Evolutionary conservation across 2,113 vertebrate species (phyloP), one percentile per base, ranked within the genome.

Genomic region (Hippocampus comes): DNA sequence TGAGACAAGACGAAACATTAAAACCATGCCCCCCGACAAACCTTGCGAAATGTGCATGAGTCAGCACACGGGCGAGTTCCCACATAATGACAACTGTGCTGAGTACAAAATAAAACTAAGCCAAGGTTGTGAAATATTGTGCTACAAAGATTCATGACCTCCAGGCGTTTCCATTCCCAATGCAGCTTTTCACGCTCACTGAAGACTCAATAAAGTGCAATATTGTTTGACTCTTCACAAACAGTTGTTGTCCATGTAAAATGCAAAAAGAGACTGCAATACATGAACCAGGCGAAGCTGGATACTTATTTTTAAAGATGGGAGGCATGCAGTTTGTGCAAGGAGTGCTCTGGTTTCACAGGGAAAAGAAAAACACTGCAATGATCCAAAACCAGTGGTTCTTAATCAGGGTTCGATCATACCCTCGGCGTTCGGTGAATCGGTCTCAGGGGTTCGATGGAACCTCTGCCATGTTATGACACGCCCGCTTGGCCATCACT

Each of bases 321-420:
- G 66, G 59, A 53, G 67, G 71, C 68, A 34, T 56, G 25, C 72
- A 75, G 46, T 77, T 75, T 71, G 71, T 63, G 70, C 51, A 69
- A 77, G 76, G 73, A 77, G 71, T 46, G 70, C 66, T 61, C 63
- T 51, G 59, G 74, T 78, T 75, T 81, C 79, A 70, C 74, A 55
- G 72, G 77, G 77, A 68, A 73, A 59, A 49, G 27, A 25, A 72
- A 60, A 73, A 87, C 75, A 49, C 27, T 12, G 23, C 78, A 78
- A 80, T 70, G 76, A 74, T 60, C 72, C 75, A 75, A 67, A 80
- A 84, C 5, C 34, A 38, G 34, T 38, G 34, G 34, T 38, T 38
- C 5, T 38, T 38, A 38, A 6, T 38, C 34, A 38, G 34, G 34
- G 34, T 38, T 38, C 34, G 5, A 38, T 38, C 34, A 38, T 38